Evolutionary conservation across 2,113 vertebrate species (phyloP).

Genomic region (human): GRCh38 chr12:94238501-94239000

Average conservation of each 20-base stretch:
- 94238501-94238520: background rate
- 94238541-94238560: constrained; percentile 56
- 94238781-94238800: background rate
- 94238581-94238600: constrained; percentile 46
- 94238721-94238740: constrained; percentile 49
- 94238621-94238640: background rate
- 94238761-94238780: background rate
- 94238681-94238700: constrained; percentile 52
- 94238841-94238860: background rate
- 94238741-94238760: constrained; percentile 56
- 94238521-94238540: background rate
- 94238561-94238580: constrained; percentile 37
- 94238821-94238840: background rate
- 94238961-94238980: constrained; percentile 14
- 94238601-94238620: background rate
- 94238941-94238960: constrained; percentile 59
- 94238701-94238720: constrained; percentile 36
- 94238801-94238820: constrained; percentile 17
- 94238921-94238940: constrained; percentile 39
- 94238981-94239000: constrained; percentile 69
- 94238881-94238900: constrained; percentile 18
- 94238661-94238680: constrained; percentile 43
- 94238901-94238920: constrained; percentile 27
- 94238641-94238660: constrained; percentile 3
- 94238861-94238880: constrained; percentile 13